Evolutionary conservation across 2,113 vertebrate genomes (phyloP), one percentile per base, ranked within the genome.

Genomic region (Narcine bancroftii): DNA sequence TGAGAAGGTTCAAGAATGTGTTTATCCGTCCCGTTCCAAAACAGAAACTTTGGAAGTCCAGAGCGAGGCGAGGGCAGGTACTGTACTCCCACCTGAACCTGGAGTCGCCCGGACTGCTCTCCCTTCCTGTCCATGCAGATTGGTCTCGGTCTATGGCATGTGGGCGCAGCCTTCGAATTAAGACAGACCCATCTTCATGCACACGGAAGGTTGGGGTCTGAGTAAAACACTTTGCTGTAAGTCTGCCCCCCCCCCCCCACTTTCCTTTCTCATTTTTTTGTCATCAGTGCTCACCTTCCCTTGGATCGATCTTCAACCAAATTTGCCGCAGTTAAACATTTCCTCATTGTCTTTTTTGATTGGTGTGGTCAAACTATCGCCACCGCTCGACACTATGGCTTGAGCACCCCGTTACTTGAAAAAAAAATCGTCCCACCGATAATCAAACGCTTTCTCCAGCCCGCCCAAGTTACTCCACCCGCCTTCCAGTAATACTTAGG

Each of bases 161-260:
- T 69, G 66, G 66, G 66, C 2, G 66, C 21, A 69, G 0, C 19
- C 65, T 19, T 2, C 65, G 13, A 66, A 3, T 66, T 17, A 0
- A 66, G 65, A 66, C 5, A 19, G 13, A 66, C 19, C 15, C 15
- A 19, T 19, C 65, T 24, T 19, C 65, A 13, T 13, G 5, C n/a
- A n/a, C n/a, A 15, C 56, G 15, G 0, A 60, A 19, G 2, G 65
- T 19, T 36, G 9, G 15, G 72, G 9, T 39, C 72, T 10, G 72
- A 15, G 10, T 75, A 36, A 75, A 75, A 15, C 33, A 1, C 50
- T 53, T 72, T 73, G 33, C 92, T 92, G 6, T 47, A 56, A n/a
- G n/a, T n/a, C n/a, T n/a, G 75, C 66, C 93, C 92, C 92, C 69
- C 42, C 36, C 73, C n/a, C 50, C 15, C 39, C 47, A 79, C 92